Conservation (phyloP, 2,113 vertebrate species). For the Odontophorus gujanensis region DNA sequence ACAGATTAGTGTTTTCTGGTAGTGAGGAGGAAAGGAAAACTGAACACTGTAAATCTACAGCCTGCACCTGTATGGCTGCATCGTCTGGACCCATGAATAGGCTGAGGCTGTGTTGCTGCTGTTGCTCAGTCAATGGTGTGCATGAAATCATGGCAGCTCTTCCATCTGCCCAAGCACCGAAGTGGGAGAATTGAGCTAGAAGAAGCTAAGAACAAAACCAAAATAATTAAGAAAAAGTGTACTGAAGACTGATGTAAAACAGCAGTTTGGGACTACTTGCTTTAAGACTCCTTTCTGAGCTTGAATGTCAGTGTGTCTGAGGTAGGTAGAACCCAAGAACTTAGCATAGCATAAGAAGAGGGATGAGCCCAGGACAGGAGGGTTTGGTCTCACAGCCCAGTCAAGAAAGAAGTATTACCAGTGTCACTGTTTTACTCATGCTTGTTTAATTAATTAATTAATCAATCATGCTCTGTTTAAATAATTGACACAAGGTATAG, state of each 20-base stretch:
- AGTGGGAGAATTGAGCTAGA: neutral
- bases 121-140: neutral
- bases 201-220: neutral
- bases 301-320: neutral
- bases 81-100: fast-evolving
- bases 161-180: neutral
- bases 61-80: neutral
- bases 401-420: neutral
- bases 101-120: fast-evolving
- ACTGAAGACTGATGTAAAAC: neutral
- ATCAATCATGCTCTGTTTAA: neutral
- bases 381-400: neutral
- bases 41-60: neutral
- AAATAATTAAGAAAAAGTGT: neutral
- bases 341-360: neutral
- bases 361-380: neutral
- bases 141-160: neutral
- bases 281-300: neutral
- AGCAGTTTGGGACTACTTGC: neutral
- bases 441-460: neutral
- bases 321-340: neutral
- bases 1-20: neutral
- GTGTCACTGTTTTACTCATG: neutral
- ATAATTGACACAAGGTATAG: neutral
- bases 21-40: neutral